Base-by-base conservation (phyloP, 2,797 vertebrate species). In the Propithecus deckenii region DNA sequence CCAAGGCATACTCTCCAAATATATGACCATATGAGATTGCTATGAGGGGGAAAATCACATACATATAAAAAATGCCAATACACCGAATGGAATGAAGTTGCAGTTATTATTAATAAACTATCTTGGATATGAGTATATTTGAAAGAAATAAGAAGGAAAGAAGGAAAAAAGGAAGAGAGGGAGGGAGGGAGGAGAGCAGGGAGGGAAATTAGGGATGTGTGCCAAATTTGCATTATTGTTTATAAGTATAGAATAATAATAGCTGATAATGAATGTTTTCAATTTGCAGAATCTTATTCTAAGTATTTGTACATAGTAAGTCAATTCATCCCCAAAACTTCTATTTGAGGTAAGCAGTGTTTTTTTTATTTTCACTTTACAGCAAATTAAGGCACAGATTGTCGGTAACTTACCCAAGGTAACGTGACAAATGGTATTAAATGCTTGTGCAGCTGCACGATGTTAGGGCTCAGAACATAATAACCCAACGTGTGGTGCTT, bases 81-180 rank as follows among this genome's bases (percentile, higher is more conserved):
- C 5, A 72, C 3, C 67, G 8, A 84, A 15, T 79, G 57, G 17
- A 79, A 59, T 59, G 11, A 23, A 46, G 23, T 61, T 52, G 2
- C 1, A 55, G 18, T 71, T 71, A 20, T 38, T 72, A 95, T 65
- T 46, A 75, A 75, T 67, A 63, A 63, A 30, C 10, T 46, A 55
- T 38, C 11, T 90, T 80, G 10, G 50, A 63, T 76, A 81, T 75
- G 89, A 55, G 5, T 46, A 35, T 69, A 74, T 80, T 55, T 95
- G 5, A 79, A 91, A 88, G 57, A 94, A 89, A 57, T 14, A 65
- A 9, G 46, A 91, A 65, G 13, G 20, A 41, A 17, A 55, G 46
- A 78, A 46, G 0, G 35, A 41, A 23, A 9, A 6, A 18, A 8
- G 4, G 17, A 46, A 3, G 30, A 1, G 2, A 76, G 14, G 5